Conservation (phyloP, 2,113 vertebrate species). For the Megatriorchis doriae region DNA sequence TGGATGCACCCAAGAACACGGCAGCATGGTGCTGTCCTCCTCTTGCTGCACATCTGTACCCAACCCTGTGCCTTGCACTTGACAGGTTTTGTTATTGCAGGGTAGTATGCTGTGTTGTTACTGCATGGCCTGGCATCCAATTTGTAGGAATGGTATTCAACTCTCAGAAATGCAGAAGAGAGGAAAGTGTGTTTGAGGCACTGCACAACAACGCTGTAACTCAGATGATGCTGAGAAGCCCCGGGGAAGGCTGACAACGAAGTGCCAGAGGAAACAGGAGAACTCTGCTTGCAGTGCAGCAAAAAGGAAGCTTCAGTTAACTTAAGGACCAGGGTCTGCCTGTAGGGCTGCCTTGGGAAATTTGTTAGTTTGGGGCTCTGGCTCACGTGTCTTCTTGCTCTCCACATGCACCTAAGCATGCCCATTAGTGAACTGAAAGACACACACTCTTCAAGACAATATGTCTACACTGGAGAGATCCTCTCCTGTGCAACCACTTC, state of each 20-base stretch:
- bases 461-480: not conserved
- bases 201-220: not conserved
- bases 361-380: not conserved
- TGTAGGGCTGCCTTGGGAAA: not conserved
- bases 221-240: not conserved
- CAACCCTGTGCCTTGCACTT: not conserved
- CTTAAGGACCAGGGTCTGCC: not conserved
- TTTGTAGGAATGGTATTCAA: not conserved
- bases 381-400: not conserved
- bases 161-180: not conserved
- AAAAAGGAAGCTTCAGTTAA: not conserved
- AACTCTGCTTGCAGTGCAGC: not conserved
- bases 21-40: not conserved
- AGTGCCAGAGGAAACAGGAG: not conserved
- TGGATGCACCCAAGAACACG: not conserved
- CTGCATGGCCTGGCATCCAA: not conserved
- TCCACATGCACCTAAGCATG: not conserved
- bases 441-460: not conserved
- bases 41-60: not conserved
- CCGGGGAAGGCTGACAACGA: not conserved
- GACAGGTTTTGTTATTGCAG: not conserved
- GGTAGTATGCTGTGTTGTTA: not conserved
- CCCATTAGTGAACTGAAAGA: not conserved
- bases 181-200: not conserved
- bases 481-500: not conserved